phyloP scores from a whole-genome alignment of 1,140 invertebrate genomes.

The Manduca sexta region DNA sequence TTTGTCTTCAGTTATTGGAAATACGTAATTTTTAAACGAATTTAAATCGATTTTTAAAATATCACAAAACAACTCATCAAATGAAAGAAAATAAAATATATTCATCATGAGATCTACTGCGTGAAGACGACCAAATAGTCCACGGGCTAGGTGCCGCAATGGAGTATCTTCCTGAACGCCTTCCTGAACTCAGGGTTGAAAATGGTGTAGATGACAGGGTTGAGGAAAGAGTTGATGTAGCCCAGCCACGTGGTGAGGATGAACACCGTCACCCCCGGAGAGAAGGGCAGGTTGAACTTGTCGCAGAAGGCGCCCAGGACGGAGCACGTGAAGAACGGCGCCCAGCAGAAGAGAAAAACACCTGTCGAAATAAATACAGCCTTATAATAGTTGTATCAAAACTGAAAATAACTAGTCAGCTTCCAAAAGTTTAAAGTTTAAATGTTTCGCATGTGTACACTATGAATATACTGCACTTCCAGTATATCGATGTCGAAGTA shows the following conservation, averaged over 20 bases:
- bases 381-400: not conserved
- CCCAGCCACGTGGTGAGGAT: constrained; percentile 98
- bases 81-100: no score
- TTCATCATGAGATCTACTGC: constrained; percentile 35
- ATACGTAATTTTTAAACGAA: no score
- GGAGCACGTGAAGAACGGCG: constrained; percentile 98
- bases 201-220: constrained; percentile 99
- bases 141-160: constrained; percentile 74
- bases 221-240: constrained; percentile 98
- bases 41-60: no score
- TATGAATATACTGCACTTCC: not conserved
- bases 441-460: not conserved
- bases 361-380: constrained; percentile 60
- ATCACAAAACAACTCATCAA: no score
- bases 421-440: not conserved
- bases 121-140: constrained; percentile 68
- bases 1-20: no score
- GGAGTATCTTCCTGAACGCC: constrained; percentile 97
- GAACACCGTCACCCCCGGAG: constrained; percentile 91
- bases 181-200: constrained; percentile 99
- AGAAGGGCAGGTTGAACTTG: constrained; percentile 85
- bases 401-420: not conserved
- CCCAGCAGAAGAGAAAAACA: constrained; percentile 98
- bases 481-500: not conserved
- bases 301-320: constrained; percentile 96